Conservation (phyloP, 2,888 invertebrate species). For the Philereme vetulata region DNA sequence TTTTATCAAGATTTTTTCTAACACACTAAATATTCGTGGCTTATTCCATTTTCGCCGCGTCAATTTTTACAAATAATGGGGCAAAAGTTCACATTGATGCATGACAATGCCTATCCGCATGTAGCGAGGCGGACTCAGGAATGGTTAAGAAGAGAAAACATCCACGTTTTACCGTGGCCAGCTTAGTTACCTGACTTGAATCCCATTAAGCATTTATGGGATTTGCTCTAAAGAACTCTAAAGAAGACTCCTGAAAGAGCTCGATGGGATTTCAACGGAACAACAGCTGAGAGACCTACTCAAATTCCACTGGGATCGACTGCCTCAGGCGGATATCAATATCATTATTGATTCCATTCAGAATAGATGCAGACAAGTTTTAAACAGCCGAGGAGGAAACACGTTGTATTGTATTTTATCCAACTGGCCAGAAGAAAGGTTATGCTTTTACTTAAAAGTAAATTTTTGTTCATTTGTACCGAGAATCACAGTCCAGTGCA, state of each 20-base stretch:
- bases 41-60: no score
- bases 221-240: neutral
- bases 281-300: neutral
- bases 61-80: neutral
- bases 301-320: constrained; percentile 1
- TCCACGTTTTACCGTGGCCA: neutral
- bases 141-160: neutral
- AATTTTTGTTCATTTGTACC: no score
- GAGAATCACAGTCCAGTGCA: no score
- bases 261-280: neutral
- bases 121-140: neutral
- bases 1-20: no score
- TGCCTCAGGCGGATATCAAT: constrained; percentile 2
- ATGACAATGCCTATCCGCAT: constrained; percentile 1
- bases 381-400: no score
- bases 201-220: neutral
- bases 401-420: neutral
- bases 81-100: neutral
- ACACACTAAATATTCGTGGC: no score
- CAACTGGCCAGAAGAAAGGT: no score
- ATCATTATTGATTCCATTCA: neutral
- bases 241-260: neutral
- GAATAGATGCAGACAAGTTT: neutral
- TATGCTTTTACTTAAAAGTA: no score
- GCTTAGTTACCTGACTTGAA: no score